These are phyloP conservation scores for Danionella cerebrum DNA, from an alignment of 2,113 vertebrate genomes.

Conservation along the genomic window DNA sequence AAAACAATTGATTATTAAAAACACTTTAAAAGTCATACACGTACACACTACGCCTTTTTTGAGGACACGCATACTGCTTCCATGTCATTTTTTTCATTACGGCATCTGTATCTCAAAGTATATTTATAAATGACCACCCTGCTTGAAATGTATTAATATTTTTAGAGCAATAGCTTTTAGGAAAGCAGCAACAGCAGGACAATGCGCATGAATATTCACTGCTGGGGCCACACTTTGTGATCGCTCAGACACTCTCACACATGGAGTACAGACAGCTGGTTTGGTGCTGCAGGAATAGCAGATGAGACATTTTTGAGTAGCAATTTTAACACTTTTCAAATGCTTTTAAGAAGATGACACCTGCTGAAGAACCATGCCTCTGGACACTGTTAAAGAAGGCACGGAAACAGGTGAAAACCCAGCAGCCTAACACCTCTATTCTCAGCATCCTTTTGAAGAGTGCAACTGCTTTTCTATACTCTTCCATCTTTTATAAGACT, in stretches of 20 bases:
- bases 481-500: neutral
- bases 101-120: too few relatives aligned
- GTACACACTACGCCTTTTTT: too few relatives aligned
- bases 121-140: too few relatives aligned
- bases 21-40: too few relatives aligned
- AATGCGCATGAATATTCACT: neutral
- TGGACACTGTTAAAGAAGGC: neutral
- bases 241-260: neutral
- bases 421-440: neutral
- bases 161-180: neutral
- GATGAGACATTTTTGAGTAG: neutral
- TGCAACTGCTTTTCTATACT: neutral
- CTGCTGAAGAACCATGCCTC: neutral
- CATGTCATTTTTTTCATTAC: too few relatives aligned
- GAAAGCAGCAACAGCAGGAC: neutral
- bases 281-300: conserved; percentile 1
- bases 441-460: neutral
- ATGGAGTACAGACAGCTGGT: neutral
- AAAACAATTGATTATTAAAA: too few relatives aligned
- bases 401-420: neutral
- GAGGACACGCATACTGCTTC: too few relatives aligned
- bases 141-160: neutral
- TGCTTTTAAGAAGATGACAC: conserved; percentile 18
- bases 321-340: conserved; percentile 17
- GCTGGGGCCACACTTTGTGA: neutral